A percentile compares a stretch with the other conserved stretches of the same genome.
These are phyloP conservation scores for Acinonyx jubatus DNA, from an alignment of 2,113 vertebrate genomes.

Conservation along the genomic window DNA sequence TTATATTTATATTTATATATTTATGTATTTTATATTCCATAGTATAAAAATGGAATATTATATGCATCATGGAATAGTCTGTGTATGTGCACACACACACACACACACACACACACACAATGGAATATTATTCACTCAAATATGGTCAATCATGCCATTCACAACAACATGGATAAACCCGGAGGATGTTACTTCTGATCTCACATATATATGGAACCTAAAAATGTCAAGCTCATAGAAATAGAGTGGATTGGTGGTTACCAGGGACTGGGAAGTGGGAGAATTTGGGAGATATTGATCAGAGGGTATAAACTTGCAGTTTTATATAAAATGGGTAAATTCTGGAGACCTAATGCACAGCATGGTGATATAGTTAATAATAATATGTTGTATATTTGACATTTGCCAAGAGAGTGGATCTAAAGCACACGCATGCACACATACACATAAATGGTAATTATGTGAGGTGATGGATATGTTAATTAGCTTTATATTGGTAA, in stretches of 20 bases:
- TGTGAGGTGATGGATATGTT: not conserved
- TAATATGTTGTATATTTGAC: not conserved
- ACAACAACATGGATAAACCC: not conserved
- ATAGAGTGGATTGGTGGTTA: not conserved
- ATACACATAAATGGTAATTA: not conserved
- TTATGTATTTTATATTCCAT: not conserved
- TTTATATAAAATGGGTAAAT: not conserved
- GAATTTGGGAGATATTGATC: not conserved
- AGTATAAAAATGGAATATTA: not conserved
- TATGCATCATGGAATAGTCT: not conserved
- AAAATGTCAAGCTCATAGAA: not conserved
- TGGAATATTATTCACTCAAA: not conserved
- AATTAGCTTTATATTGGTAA: not conserved
- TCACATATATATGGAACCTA: not conserved
- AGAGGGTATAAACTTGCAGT: not conserved
- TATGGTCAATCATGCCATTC: not conserved
- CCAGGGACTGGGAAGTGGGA: not conserved
- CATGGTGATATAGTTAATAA: not conserved
- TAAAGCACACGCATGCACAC: not conserved
- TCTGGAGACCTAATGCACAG: not conserved
- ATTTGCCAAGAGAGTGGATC: not conserved
- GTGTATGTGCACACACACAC: not conserved
- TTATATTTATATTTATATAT: not conserved
- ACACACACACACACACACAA: not conserved
- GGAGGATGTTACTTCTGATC: not conserved